Evolutionary conservation across 2,888 invertebrate genomes (phyloP).

Genomic region (Gnatocerus cornutus): DNA sequence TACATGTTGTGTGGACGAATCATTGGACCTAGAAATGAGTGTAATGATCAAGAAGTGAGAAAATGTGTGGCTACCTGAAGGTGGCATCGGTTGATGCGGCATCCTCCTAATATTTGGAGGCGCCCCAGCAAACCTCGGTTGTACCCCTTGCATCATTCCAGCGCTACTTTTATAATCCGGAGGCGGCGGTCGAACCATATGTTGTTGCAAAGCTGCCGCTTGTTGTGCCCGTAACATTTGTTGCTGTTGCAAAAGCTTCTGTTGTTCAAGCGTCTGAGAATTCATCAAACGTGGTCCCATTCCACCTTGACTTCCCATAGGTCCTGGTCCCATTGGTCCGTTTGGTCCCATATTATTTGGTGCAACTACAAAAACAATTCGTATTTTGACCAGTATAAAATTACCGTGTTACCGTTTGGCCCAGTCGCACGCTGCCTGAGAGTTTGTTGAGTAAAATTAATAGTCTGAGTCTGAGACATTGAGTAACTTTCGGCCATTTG

Average conservation of each 20-base stretch:
- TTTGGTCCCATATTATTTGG: constrained; percentile 57
- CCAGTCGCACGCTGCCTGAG: constrained; percentile 75
- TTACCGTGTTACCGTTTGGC: constrained; percentile 59
- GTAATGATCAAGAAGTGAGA: too few relatives aligned
- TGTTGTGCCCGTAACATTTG: constrained; percentile 78
- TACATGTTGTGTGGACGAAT: constrained; percentile 79
- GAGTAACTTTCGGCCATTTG: constrained; percentile 76
- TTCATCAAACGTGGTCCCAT: constrained; percentile 59
- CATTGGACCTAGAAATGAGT: constrained; percentile 80
- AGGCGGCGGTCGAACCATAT: constrained; percentile 81
- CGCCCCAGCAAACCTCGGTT: constrained; percentile 70
- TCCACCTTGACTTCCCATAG: constrained; percentile 61
- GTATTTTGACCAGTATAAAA: background rate
- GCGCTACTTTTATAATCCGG: constrained; percentile 87
- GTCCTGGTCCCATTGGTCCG: constrained; percentile 56
- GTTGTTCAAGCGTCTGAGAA: constrained; percentile 66
- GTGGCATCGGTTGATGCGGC: constrained; percentile 82
- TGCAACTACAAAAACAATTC: constrained; percentile 42
- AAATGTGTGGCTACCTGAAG: constrained; percentile 74
- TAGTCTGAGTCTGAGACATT: constrained; percentile 88
- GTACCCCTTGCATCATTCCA: constrained; percentile 70
- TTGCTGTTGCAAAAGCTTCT: constrained; percentile 69
- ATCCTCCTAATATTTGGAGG: constrained; percentile 76
- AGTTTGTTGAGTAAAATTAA: constrained; percentile 86
- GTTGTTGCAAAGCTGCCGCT: constrained; percentile 67